Conservation (phyloP, 1,140 invertebrate genomes). For the Linepithema humile region DNA sequence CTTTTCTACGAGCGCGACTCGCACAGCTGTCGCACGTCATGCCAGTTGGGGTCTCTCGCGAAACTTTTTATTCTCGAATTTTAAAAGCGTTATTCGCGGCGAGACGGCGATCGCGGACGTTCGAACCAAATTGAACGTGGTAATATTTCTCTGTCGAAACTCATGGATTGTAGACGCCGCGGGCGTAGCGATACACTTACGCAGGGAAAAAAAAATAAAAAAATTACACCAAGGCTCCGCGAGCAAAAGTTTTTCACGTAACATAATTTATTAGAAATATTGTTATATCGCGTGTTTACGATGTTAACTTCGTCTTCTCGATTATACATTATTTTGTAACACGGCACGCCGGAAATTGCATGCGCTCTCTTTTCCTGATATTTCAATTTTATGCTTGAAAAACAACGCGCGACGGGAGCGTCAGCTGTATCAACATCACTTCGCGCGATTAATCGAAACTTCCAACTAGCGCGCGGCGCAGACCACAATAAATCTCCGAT, state of each 20-base stretch:
- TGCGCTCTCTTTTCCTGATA: not conserved
- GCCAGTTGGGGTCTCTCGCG: not conserved
- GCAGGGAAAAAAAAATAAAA: not conserved
- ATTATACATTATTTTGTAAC: constrained; percentile 18
- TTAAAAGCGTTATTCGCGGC: constrained; percentile 30
- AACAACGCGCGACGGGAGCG: constrained; percentile 30
- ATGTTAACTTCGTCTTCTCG: not conserved
- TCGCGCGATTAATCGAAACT: constrained; percentile 48
- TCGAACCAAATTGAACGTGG: constrained; percentile 14
- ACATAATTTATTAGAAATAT: constrained; percentile 6
- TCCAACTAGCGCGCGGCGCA: not conserved
- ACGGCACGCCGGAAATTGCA: constrained; percentile 7
- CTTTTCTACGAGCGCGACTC: constrained; percentile 38
- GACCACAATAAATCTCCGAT: constrained; percentile 31
- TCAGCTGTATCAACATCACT: constrained; percentile 56
- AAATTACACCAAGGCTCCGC: not conserved
- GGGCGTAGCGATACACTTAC: not conserved
- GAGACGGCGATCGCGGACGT: not conserved
- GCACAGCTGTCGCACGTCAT: constrained; percentile 41
- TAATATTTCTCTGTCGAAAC: constrained; percentile 37
- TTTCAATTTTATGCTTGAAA: constrained; percentile 45
- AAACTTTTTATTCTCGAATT: constrained; percentile 49
- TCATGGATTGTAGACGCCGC: too few relatives aligned
- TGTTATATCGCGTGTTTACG: not conserved
- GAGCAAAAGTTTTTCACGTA: not conserved